Evolutionary conservation across 2,113 vertebrate genomes (phyloP).

Genomic region (Leuciscus idus): DNA sequence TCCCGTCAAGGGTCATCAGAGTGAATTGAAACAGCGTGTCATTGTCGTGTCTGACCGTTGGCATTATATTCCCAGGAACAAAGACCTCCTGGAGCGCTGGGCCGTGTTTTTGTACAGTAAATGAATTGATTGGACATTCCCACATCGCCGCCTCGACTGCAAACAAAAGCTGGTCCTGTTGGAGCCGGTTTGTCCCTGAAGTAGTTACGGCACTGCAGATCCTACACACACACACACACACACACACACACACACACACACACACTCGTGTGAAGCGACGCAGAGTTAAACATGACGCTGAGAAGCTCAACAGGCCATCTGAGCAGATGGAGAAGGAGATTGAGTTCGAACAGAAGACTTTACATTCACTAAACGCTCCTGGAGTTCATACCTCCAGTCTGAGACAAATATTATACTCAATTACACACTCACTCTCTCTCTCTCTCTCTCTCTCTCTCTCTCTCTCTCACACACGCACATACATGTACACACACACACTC

Average conservation of each 20-base stretch:
- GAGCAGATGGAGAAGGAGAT: slow-evolving; percentile 52
- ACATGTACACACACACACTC: too few relatives aligned
- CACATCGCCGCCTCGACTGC: slow-evolving; percentile 17
- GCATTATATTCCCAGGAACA: background rate
- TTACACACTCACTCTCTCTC: too few relatives aligned
- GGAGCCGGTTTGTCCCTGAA: background rate
- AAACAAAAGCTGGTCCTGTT: slow-evolving; percentile 16
- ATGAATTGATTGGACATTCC: slow-evolving; percentile 23
- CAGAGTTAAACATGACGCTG: background rate
- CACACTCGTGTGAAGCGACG: background rate
- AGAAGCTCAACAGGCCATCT: slow-evolving; percentile 50
- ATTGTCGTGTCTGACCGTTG: background rate
- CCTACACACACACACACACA: too few relatives aligned
- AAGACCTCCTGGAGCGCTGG: background rate
- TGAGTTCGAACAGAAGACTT: slow-evolving; percentile 41
- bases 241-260: too few relatives aligned
- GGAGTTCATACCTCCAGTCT: background rate
- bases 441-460: slow-evolving; percentile 19
- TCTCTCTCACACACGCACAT: slow-evolving; percentile 43
- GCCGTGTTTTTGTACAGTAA: background rate
- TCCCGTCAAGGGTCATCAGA: background rate
- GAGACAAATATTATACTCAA: background rate
- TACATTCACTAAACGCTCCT: slow-evolving; percentile 22
- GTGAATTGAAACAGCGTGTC: background rate
- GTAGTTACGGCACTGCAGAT: background rate